Percentiles rank a stretch among this genome's conserved stretches.
Conservation (phyloP, 1,140 invertebrate species). For the Drosophila bocki region DNA sequence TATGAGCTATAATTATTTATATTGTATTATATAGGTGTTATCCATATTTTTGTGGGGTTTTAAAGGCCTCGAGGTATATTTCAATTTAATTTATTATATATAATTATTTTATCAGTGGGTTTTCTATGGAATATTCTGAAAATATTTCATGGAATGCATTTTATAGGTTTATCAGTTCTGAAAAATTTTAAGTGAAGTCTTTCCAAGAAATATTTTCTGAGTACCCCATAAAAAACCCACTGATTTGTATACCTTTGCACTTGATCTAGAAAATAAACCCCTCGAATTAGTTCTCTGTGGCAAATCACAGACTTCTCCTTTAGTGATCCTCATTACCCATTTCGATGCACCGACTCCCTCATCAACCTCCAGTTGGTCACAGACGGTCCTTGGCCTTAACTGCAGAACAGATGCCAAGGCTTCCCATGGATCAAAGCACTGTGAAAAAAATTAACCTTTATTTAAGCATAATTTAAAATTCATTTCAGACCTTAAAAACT, state of each 20-base stretch:
- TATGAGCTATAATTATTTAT: no score
- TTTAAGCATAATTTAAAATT: no score
- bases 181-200: no score
- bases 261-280: conserved; percentile 24
- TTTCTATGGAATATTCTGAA: no score
- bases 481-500: no score
- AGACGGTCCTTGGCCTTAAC: conserved; percentile 24
- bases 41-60: not conserved
- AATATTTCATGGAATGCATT: no score
- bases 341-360: conserved; percentile 44
- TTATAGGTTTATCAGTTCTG: no score
- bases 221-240: not conserved
- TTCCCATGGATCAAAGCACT: conserved; percentile 23
- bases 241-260: not conserved
- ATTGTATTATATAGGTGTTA: not conserved
- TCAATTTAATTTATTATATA: no score
- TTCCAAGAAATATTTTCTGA: not conserved
- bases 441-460: not conserved
- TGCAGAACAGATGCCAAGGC: conserved; percentile 11
- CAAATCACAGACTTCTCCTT: conserved; percentile 8
- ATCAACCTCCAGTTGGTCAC: conserved; percentile 34
- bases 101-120: no score
- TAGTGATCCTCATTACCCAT: conserved; percentile 33
- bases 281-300: conserved; percentile 29
- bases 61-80: not conserved